These are phyloP conservation scores for Cololabis saira DNA, from an alignment of 2,113 vertebrate species.

Conservation along the genomic window DNA sequence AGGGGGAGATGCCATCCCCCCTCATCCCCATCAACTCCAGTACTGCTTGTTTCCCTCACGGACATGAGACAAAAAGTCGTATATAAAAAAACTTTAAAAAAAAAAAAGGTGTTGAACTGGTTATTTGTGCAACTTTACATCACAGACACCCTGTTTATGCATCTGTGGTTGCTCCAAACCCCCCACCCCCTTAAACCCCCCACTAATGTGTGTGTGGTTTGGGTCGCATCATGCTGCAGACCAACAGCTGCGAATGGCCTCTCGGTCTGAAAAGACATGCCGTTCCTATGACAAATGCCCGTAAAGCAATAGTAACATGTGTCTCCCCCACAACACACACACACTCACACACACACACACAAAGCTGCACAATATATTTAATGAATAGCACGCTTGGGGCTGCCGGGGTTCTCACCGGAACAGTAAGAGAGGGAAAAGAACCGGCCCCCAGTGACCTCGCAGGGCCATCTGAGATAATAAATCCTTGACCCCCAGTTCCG, in stretches of 20 bases:
- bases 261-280: slow-evolving; percentile 88
- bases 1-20: too few species aligned
- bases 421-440: slow-evolving; percentile 30
- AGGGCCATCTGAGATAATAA: slow-evolving; percentile 90
- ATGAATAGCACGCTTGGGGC: slow-evolving; percentile 85
- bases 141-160: slow-evolving; percentile 92
- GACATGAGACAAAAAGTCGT: background rate
- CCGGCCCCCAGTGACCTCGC: slow-evolving; percentile 79
- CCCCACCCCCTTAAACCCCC: too few species aligned
- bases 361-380: slow-evolving; percentile 78
- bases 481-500: slow-evolving; percentile 90
- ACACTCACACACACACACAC: slow-evolving; percentile 31
- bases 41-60: too few species aligned
- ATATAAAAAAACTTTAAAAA: slow-evolving; percentile 19
- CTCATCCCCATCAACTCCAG: too few species aligned
- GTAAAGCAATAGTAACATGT: slow-evolving; percentile 87
- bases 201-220: slow-evolving; percentile 65
- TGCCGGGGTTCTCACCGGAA: slow-evolving; percentile 69
- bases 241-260: slow-evolving; percentile 91
- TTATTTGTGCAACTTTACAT: slow-evolving; percentile 85
- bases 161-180: slow-evolving; percentile 74
- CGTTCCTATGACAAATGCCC: slow-evolving; percentile 93
- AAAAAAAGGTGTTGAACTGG: slow-evolving; percentile 72
- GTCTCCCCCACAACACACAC: slow-evolving; percentile 74
- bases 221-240: slow-evolving; percentile 84